phyloP scores from a whole-genome alignment of 2,797 vertebrate genomes.

The Tolypeutes matacus region DNA sequence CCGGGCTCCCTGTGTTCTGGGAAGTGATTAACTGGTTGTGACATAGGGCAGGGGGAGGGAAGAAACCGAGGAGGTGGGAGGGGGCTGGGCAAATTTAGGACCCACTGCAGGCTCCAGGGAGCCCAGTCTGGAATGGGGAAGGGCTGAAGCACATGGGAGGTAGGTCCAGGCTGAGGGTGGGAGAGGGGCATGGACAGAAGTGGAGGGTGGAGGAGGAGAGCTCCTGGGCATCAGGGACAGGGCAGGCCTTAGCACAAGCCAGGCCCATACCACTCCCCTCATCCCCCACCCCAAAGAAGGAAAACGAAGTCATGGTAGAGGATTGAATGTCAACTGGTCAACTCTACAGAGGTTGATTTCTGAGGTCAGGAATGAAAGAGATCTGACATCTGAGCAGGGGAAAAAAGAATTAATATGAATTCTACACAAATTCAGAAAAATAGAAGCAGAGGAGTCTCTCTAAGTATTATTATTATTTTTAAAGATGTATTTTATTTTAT shows the following conservation, averaged over 20 bases:
- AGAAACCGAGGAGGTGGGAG: fast-evolving
- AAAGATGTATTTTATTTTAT: too few relatives aligned
- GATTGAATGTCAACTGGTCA: too few relatives aligned
- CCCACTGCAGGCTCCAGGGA: neutral
- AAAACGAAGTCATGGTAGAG: neutral
- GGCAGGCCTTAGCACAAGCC: neutral
- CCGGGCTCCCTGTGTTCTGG: neutral
- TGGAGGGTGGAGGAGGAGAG: neutral
- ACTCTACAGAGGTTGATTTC: too few relatives aligned
- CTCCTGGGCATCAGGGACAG: fast-evolving
- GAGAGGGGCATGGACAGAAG: fast-evolving
- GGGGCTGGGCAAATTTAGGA: neutral
- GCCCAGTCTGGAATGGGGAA: neutral
- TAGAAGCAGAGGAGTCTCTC: neutral
- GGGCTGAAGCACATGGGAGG: too few relatives aligned
- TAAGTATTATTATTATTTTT: too few relatives aligned
- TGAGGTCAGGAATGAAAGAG: neutral
- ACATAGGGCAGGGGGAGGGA: too few relatives aligned
- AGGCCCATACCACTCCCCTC: neutral
- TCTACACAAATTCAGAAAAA: neutral
- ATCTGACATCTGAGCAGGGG: neutral
- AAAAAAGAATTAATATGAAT: neutral
- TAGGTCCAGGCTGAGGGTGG: fast-evolving
- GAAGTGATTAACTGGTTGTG: neutral
- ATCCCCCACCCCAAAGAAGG: neutral